A percentile compares a stretch with the other conserved stretches of the same genome.
Evolutionary conservation across 2,113 vertebrate species (phyloP).

Genomic region (Rhinopithecus roxellana): DNA sequence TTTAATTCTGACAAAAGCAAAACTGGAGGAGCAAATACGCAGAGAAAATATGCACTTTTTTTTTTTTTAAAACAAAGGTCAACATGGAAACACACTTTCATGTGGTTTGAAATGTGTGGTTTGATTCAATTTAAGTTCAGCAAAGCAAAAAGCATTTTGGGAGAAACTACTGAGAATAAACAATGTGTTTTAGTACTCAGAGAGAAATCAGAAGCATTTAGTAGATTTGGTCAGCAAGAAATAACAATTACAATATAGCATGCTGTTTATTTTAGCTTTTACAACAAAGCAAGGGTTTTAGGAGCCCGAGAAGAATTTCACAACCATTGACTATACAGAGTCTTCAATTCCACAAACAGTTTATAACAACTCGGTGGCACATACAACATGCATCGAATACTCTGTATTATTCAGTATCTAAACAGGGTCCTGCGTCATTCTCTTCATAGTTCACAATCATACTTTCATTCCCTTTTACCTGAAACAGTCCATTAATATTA

Average conservation of each 20-base stretch:
- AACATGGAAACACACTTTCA: background rate
- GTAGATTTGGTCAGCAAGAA: constrained; percentile 41
- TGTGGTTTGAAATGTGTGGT: constrained; percentile 8
- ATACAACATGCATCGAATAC: constrained; percentile 61
- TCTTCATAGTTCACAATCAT: constrained; percentile 39
- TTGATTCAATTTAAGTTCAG: constrained; percentile 54
- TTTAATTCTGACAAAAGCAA: background rate
- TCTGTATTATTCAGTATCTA: constrained; percentile 45
- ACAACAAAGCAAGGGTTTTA: constrained; percentile 67
- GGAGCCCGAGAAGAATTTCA: constrained; percentile 52
- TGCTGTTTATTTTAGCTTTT: constrained; percentile 78
- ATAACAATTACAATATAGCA: constrained; percentile 65
- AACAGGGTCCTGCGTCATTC: constrained; percentile 50
- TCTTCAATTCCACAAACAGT: constrained; percentile 60
- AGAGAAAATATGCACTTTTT: background rate
- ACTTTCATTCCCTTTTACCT: constrained; percentile 9
- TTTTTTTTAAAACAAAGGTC: background rate
- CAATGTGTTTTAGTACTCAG: constrained; percentile 21
- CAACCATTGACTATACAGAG: constrained; percentile 25
- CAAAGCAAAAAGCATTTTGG: constrained; percentile 44
- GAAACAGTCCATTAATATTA: constrained; percentile 45
- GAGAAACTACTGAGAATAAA: constrained; percentile 51
- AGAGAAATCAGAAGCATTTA: constrained; percentile 12
- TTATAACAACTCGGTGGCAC: constrained; percentile 68
- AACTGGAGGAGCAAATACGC: background rate